Evolutionary conservation across 1,140 invertebrate genomes (phyloP), one percentile per base, ranked within the genome.

Genomic region (Apocrypta bakeri): DNA sequence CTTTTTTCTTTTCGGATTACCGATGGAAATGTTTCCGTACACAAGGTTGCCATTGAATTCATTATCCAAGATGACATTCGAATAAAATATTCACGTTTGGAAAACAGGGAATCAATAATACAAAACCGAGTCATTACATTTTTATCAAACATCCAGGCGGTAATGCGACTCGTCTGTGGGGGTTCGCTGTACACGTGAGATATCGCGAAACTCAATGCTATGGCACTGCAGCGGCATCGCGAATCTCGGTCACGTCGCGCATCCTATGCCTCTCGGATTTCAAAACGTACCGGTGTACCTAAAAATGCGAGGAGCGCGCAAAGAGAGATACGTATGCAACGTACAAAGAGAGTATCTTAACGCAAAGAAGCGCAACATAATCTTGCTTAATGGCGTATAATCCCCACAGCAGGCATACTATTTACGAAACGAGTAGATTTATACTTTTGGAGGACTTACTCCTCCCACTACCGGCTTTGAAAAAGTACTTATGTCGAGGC

Each of bases 301-400:
- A 66, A 37, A 77, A 77, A 77, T 77, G 24, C 9, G 21, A 11
- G 24, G 11, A 9, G 42, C 42, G 14, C 42, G 9, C 2, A 17
- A 1, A 56, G 21, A n/a, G 48, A 56, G 48, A 56, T 21, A 56
- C 17, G 14, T 17, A 2, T 17, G n/a, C 3, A 56, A 7, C 17
- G 14, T 17, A 2, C 17, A 56, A 7, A 56, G 21, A 14, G 48
- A 56, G 48, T 56, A 84, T 86, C 84, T 86, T 86, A 85, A 85
- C 83, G 81, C 69, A 68, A 79, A 86, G 81, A 63, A 61, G 12
- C 3, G 29, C 21, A n/a, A 78, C 80, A 69, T 71, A 75, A 75
- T 85, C 82, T 86, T 71, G 85, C 85, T 89, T 88, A 88, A 88
- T 88, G 83, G 85, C 63, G 87, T 84, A 85, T 87, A 86, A 87